Base-by-base conservation (phyloP, 2,797 vertebrate species). In the Hydrolagus colliei region DNA sequence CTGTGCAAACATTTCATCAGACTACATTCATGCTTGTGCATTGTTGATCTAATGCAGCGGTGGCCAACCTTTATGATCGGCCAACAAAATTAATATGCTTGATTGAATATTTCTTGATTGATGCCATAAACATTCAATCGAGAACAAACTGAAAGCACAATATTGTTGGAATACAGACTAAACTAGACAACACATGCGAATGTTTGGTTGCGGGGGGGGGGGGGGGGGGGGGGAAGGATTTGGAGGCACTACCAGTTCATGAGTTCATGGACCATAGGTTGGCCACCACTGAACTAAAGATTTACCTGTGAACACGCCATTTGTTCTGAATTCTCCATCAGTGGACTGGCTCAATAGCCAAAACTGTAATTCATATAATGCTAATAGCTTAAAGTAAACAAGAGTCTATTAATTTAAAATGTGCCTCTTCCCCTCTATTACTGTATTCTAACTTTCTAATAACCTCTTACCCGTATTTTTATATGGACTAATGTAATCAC, bases 401-500 rank as follows among this genome's bases (percentile, higher is more conserved):
- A 20, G 77, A 9, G 16, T 18, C 87, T 87, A 87, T 88, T 80
- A 86, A 89, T 91, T 87, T 90, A 88, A 86, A 87, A 6, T 52
- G 41, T 41, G 13, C 59, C 89, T 86, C 87, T 85, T 85, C 1
- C 88, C 86, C 86, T 35, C 88, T 85, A 89, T 88, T 41, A 91
- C 92, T 89, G 88, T 90, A 75, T 86, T 86, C 80, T 20, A 3
- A 52, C 87, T 85, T 90, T 87, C 86, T 89, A 91, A 92, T 89
- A 93, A 90, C 85, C 86, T 88, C 88, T 92, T 91, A 87, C 0
- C 87, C 62, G 20, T 90, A 92, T 52, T 52, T 92, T 93, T 87
- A 90, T 87, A 89, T 90, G 86, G 89, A 90, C 89, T 91, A 90
- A 90, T 91, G 87, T 87, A 91, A 87, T 87, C 88, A 91, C 88